A percentile compares a stretch with the other conserved stretches of the same genome.
Conservation (phyloP, 2,888 invertebrate species). For the Philonicus albiceps region DNA sequence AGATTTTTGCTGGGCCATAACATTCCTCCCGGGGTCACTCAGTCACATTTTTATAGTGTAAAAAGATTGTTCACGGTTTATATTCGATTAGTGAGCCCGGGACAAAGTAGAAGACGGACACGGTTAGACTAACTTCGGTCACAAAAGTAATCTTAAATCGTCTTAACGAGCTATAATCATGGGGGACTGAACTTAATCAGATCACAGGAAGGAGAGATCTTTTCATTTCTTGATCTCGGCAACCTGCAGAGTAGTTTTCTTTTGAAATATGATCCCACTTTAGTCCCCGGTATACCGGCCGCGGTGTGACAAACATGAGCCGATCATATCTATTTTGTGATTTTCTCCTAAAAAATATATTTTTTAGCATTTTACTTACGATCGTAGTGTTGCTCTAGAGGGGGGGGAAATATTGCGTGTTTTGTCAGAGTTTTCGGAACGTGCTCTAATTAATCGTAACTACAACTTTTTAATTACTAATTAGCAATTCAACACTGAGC, state of each 20-base stretch:
- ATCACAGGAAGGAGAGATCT: conserved; percentile 26
- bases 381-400: conserved; percentile 1
- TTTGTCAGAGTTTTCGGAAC: not conserved
- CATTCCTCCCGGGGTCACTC: not conserved
- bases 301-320: conserved; percentile 20
- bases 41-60: not conserved
- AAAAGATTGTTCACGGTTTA: not conserved
- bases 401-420: not conserved
- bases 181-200: conserved; percentile 10
- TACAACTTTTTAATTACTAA: not conserved
- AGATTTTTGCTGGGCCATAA: not conserved
- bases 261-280: not conserved
- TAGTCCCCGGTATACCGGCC: not conserved
- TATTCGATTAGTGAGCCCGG: not conserved
- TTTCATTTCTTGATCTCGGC: not conserved
- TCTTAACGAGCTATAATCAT: conserved; percentile 15
- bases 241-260: not conserved
- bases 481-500: not conserved
- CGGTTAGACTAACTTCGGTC: not conserved
- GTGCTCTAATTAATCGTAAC: not conserved
- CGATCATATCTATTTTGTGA: conserved; percentile 24
- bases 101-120: not conserved
- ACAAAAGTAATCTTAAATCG: conserved; percentile 28
- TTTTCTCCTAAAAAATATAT: conserved; percentile 10
- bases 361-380: conserved; percentile 10